These are phyloP conservation scores for Ophraella communa DNA, from an alignment of 2,888 invertebrate species.

Conservation along the genomic window DNA sequence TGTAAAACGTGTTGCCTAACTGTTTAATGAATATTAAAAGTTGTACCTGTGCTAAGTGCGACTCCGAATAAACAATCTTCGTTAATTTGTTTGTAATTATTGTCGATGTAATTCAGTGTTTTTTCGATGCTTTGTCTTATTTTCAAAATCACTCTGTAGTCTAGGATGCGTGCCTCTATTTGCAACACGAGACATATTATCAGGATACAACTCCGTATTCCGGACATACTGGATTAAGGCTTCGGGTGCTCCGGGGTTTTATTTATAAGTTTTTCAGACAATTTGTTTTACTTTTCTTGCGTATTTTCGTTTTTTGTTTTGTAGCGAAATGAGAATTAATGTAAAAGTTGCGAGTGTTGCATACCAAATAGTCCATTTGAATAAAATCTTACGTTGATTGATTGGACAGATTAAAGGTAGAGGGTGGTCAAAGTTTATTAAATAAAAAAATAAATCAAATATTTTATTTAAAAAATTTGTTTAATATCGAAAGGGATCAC, in stretches of 20 bases:
- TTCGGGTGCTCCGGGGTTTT: neutral
- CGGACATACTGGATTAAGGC: conserved; percentile 6
- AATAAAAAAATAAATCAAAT: too few relatives aligned
- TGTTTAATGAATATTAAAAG: neutral
- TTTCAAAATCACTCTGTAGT: conserved; percentile 38
- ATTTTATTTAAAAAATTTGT: too few relatives aligned
- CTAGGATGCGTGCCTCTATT: conserved; percentile 21
- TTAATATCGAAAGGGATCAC: too few relatives aligned
- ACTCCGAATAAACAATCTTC: conserved; percentile 48
- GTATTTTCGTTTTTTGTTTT: neutral
- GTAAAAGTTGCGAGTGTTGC: neutral
- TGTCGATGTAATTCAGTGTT: conserved; percentile 42
- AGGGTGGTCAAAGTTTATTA: too few relatives aligned
- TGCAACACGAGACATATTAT: neutral
- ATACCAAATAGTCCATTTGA: neutral
- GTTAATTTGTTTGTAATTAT: conserved; percentile 41
- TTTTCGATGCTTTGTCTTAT: conserved; percentile 41
- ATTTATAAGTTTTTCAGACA: conserved; percentile 6
- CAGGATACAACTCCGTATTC: neutral
- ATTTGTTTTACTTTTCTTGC: conserved; percentile 3
- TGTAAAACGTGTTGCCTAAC: neutral
- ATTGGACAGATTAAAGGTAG: neutral
- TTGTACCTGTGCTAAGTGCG: conserved; percentile 43
- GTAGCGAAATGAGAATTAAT: neutral
- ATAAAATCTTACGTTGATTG: neutral